Percentiles rank a stretch among this genome's conserved stretches.
Evolutionary conservation across 2,888 invertebrate species (phyloP).

Genomic region (Chrysolina americana): DNA sequence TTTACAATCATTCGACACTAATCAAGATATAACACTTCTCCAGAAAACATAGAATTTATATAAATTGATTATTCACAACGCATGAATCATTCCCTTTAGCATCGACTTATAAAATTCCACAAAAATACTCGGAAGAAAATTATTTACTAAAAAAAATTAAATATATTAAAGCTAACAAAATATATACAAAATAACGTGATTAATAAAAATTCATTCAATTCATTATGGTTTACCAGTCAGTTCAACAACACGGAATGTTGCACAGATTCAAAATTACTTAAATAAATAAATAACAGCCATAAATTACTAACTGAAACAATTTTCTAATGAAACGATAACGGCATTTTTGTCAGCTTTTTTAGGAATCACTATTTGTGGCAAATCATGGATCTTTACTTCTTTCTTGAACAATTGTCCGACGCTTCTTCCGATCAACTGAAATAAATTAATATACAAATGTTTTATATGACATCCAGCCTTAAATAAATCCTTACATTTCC

Average conservation of each 20-base stretch:
- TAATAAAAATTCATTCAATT: slow-evolving; percentile 37
- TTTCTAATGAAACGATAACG: slow-evolving; percentile 64
- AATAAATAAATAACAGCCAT: slow-evolving; percentile 47
- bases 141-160: slow-evolving; percentile 52
- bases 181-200: slow-evolving; percentile 61
- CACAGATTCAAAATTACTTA: slow-evolving; percentile 46
- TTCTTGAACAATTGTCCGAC: slow-evolving; percentile 91
- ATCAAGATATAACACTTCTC: too few species aligned
- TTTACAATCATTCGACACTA: too few species aligned
- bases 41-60: too few species aligned
- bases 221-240: slow-evolving; percentile 42
- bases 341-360: slow-evolving; percentile 64
- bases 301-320: slow-evolving; percentile 63
- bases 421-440: slow-evolving; percentile 85
- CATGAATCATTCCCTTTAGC: too few species aligned
- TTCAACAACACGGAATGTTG: slow-evolving; percentile 56
- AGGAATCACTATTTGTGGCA: slow-evolving; percentile 79
- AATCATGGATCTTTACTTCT: slow-evolving; percentile 87
- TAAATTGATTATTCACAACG: too few species aligned
- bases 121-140: not conserved
- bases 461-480: not conserved
- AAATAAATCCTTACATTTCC: slow-evolving; percentile 75
- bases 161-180: slow-evolving; percentile 60
- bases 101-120: not conserved
- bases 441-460: slow-evolving; percentile 52